A percentile compares a stretch with the other conserved stretches of the same genome.
phyloP scores from a whole-genome alignment of 1,140 invertebrate species.

The Bombus picipes region DNA sequence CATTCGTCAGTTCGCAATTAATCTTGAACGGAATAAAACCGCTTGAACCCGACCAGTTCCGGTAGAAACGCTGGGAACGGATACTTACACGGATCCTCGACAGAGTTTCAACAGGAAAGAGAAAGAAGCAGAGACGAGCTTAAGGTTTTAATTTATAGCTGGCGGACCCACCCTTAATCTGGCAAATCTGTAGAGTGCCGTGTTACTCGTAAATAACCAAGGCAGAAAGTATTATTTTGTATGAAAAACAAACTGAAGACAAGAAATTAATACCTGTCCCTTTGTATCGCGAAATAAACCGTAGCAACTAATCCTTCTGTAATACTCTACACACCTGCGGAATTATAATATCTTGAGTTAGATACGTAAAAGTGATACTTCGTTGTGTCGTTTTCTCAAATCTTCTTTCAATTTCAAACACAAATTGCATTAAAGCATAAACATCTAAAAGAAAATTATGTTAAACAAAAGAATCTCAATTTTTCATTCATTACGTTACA shows the following conservation, averaged over 20 bases:
- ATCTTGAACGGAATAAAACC: constrained; percentile 36
- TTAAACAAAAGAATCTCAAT: background rate
- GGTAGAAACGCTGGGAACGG: constrained; percentile 31
- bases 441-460: background rate
- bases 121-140: constrained; percentile 49
- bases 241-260: constrained; percentile 59
- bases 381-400: background rate
- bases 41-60: background rate
- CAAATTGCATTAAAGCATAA: background rate
- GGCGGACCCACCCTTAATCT: constrained; percentile 65
- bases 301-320: constrained; percentile 15
- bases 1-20: constrained; percentile 2
- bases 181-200: constrained; percentile 69
- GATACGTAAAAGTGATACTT: background rate
- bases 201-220: constrained; percentile 64
- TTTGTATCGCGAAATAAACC: constrained; percentile 52
- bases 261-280: constrained; percentile 59
- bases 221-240: constrained; percentile 62
- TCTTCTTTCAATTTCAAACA: background rate
- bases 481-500: background rate
- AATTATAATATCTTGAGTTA: background rate
- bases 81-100: constrained; percentile 59
- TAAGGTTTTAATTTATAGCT: constrained; percentile 68
- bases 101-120: constrained; percentile 48
- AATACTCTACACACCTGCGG: constrained; percentile 5